Evolutionary conservation across 2,113 vertebrate species (phyloP), one percentile per base, ranked within the genome.

Genomic region (Planiliza haematocheilus): DNA sequence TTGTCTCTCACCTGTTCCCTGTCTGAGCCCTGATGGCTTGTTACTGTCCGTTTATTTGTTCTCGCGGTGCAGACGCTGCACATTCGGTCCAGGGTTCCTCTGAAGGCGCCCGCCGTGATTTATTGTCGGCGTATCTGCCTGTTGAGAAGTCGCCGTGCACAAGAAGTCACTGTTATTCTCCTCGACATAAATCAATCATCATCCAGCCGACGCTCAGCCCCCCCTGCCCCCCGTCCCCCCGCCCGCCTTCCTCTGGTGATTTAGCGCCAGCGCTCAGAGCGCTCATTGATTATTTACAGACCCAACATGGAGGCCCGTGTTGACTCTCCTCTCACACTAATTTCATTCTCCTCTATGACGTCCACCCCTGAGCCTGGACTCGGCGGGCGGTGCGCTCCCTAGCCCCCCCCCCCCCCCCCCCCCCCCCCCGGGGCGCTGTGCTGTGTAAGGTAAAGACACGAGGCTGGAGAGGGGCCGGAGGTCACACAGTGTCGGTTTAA

Each of bases 261-360:
- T 85, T 85, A 77, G 69, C 49, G 63, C 46, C 7, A 3, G 3
- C 24, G 52, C 77, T 77, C 62, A 39, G 18, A 53, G 61, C 58
- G 49, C 83, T 46, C 80, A 86, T 84, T 85, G 81, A 85, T 82
- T 76, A 86, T 76, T 74, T 69, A 74, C 57, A 69, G 69, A 55
- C 50, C 36, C 50, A 59, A 81, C 67, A 56, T 37, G 62, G 71
- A 46, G 60, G 61, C 58, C 50, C 46, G 14, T 46, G 37, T 78
- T 17, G 7, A 41, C 72, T 66, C 61, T 37, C 36, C 24, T 58
- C 30, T 63, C 62, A n/a, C n/a, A n/a, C n/a, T 66, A 42, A 20
- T 80, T 82, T 82, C 64, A 74, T 72, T 68, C 36, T 36, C 16
- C 18, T 48, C 67, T 20, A 0, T 30, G 61, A 48, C 13, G 24